Percentiles rank a stretch among this genome's conserved stretches.
These are phyloP conservation scores for Muscicapa adusta DNA, from an alignment of 2,113 vertebrate genomes.

Conservation along the genomic window DNA sequence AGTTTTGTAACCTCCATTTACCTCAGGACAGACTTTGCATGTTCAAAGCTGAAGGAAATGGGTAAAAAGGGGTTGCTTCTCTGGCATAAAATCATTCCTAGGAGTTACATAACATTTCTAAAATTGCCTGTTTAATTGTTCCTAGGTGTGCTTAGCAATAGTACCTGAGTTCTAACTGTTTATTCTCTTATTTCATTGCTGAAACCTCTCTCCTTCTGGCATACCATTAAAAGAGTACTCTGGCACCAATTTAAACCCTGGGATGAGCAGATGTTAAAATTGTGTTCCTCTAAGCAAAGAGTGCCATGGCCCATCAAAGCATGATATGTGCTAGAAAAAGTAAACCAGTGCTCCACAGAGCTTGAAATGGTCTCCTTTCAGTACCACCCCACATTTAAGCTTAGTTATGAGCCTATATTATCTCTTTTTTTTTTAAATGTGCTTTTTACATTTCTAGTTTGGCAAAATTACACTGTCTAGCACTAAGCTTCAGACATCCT, in stretches of 20 bases:
- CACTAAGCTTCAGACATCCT: not conserved
- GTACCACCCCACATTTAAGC: not conserved
- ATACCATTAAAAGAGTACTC: not conserved
- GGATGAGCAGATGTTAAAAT: not conserved
- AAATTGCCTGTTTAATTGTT: not conserved
- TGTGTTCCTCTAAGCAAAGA: not conserved
- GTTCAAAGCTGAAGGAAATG: not conserved
- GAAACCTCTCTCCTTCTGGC: not conserved
- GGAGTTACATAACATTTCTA: not conserved
- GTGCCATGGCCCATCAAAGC: not conserved
- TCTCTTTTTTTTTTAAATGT: not conserved
- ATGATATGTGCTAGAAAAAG: not conserved
- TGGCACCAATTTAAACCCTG: not conserved
- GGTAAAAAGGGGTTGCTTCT: not conserved
- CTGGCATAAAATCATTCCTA: not conserved
- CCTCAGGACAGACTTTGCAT: not conserved
- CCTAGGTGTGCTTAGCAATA: not conserved
- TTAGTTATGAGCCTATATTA: not conserved
- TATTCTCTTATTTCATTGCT: not conserved
- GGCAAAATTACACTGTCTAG: not conserved
- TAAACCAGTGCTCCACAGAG: not conserved
- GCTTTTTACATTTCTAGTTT: not conserved
- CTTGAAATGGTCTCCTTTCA: not conserved
- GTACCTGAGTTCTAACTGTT: not conserved
- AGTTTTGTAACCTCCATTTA: not conserved